Evolutionary conservation across 2,888 invertebrate species (phyloP).

Genomic region (Drosophila subquinaria): DNA sequence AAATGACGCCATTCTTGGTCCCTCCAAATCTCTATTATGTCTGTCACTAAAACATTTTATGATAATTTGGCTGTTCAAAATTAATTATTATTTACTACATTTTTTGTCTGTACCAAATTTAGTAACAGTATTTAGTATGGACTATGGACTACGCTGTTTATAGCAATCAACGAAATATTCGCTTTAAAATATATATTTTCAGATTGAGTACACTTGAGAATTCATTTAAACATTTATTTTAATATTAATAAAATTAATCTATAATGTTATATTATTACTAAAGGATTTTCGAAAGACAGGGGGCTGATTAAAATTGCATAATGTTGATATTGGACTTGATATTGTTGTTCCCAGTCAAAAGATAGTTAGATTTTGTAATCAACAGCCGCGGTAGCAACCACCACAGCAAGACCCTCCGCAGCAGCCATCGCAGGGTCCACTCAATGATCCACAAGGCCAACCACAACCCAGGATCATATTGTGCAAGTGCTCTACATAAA

Average conservation of each 20-base stretch:
- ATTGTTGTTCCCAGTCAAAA: neutral
- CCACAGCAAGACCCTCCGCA: constrained; percentile 16
- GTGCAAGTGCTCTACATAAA: neutral
- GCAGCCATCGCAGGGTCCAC: constrained; percentile 47
- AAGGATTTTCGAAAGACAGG: neutral
- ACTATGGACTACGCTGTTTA: too few species aligned
- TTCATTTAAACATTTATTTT: neutral
- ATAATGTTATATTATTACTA: neutral
- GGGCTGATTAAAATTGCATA: neutral
- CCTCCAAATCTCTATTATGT: too few species aligned
- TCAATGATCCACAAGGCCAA: constrained; percentile 51
- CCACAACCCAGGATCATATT: constrained; percentile 55
- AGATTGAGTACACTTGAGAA: neutral
- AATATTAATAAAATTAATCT: neutral
- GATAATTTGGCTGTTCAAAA: too few species aligned
- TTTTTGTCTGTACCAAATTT: too few species aligned
- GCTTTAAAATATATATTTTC: neutral
- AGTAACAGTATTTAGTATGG: too few species aligned
- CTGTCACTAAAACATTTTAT: too few species aligned
- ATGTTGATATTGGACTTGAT: neutral
- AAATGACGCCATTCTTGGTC: too few species aligned
- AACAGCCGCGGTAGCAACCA: constrained; percentile 18
- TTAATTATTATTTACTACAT: too few species aligned
- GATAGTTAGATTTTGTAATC: neutral
- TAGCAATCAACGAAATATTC: neutral